Evolutionary conservation across 2,797 vertebrate species (phyloP).

Genomic region (Rhabdomys pumilio): DNA sequence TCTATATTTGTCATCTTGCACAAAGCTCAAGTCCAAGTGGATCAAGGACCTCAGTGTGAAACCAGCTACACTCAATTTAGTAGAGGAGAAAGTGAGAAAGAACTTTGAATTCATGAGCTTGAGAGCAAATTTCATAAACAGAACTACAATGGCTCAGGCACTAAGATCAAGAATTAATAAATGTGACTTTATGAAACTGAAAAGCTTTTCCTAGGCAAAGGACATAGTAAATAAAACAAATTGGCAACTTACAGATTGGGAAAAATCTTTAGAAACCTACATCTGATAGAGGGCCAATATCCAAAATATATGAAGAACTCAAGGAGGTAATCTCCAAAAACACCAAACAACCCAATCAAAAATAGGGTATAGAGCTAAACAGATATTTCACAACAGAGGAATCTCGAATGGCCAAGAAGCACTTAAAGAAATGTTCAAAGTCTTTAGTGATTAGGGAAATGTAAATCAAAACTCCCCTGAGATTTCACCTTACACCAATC

Average conservation of each 20-base stretch:
- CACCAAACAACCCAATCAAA: not conserved
- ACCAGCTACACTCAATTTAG: not conserved
- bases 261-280: not conserved
- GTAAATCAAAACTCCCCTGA: not conserved
- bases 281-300: not conserved
- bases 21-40: not conserved
- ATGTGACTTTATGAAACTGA: not conserved
- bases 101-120: not conserved
- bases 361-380: not conserved
- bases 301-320: not conserved
- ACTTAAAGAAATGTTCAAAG: not conserved
- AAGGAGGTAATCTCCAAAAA: not conserved
- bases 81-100: not conserved
- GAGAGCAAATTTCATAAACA: not conserved
- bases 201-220: not conserved
- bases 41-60: not conserved
- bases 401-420: not conserved
- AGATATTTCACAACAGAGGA: not conserved
- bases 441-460: not conserved
- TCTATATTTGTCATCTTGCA: not conserved
- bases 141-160: not conserved
- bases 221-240: not conserved
- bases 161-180: not conserved
- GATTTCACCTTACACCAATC: not conserved
- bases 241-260: not conserved